Base-by-base conservation (phyloP, 2,797 vertebrate genomes). In the Sus cebifrons region DNA sequence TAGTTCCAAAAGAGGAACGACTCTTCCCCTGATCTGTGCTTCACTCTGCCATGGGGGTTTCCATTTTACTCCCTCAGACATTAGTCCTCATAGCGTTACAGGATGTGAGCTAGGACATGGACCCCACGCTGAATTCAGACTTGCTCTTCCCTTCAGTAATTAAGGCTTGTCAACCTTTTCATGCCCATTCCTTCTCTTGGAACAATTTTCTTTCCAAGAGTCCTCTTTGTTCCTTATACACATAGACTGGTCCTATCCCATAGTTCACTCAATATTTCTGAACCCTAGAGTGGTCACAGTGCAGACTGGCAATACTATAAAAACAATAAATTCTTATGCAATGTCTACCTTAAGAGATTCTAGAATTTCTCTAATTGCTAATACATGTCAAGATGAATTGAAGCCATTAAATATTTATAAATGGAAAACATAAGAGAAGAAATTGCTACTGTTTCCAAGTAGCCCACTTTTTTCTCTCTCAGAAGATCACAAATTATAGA, bases 371-470 rank as follows among this genome's bases (percentile, higher is more conserved):
- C 11, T 56, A 73, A 91, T 68, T 87, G 70, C 62, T 88, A 77
- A 81, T 21, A 58, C 17, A 86, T 17, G 10, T 75, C 60, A 84
- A 64, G 29, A 91, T 78, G 20, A 62, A 8, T 74, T 36, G 65
- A 87, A 56, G 9, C 13, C 52, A 87, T 73, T 32, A 88, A 70
- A 89, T 84, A 75, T 32, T 68, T 78, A 15, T 70, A 95, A 93
- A 77, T 62, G 75, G 32, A 15, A 73, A 91, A 92, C 20, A 62
- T 15, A 82, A 92, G 16, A 62, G 14, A 67, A 89, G 58, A 67
- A 77, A 75, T 70, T 65, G 10, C 16, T 78, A 3, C 18, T 77
- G n/a, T 73, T 97, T 97, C 36, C 23, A 93, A 95, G 60, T 44
- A 70, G 6, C 44, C 8, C 15, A n/a, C 9, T 87, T 86, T 85